Evolutionary conservation across 2,113 vertebrate species (phyloP), one percentile per base, ranked within the genome.

Genomic region (Nanorana parkeri): DNA sequence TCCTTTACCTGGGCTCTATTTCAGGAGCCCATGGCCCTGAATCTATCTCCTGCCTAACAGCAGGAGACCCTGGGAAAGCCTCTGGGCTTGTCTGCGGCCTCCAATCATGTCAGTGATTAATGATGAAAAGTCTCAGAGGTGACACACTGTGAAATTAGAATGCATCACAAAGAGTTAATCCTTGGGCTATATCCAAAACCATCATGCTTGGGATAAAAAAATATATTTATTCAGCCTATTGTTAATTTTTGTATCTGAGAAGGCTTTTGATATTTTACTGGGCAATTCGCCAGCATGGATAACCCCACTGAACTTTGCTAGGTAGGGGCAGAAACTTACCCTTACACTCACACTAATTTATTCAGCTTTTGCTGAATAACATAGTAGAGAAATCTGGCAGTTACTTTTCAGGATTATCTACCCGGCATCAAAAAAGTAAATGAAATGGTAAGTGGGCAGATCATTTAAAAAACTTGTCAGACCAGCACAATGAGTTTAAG

Each of bases 41-140:
- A 78, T 85, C 83, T 86, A 87, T 86, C 89, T 89, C 92, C 87
- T 94, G 91, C 86, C 89, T 89, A 90, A 89, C 89, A 89, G 90
- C 89, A 81, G 89, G 90, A 78, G 84, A 87, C 86, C 90, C 86
- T 90, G 87, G 90, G 89, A 92, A 91, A 90, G 86, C 87, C 88
- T 54, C 17, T 26, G 84, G 87, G 87, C 86, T 86, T 86, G 81
- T 90, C 86, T 83, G 85, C 82, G 85, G 73, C 87, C 87, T 73
- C 47, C 56, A 65, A 85, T 81, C 56, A 0, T 66, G 54, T 66
- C 68, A 69, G 32, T 89, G 90, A 92, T 85, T 88, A 89, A 89
- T 91, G 87, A 89, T 64, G 77, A 81, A 86, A 83, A 88, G 83
- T 86, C 87, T 55, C 74, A 82, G 84, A 88, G 85, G 86, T 90